These are phyloP conservation scores for Takifugu flavidus DNA, from an alignment of 2,113 vertebrate species.

Conservation along the genomic window DNA sequence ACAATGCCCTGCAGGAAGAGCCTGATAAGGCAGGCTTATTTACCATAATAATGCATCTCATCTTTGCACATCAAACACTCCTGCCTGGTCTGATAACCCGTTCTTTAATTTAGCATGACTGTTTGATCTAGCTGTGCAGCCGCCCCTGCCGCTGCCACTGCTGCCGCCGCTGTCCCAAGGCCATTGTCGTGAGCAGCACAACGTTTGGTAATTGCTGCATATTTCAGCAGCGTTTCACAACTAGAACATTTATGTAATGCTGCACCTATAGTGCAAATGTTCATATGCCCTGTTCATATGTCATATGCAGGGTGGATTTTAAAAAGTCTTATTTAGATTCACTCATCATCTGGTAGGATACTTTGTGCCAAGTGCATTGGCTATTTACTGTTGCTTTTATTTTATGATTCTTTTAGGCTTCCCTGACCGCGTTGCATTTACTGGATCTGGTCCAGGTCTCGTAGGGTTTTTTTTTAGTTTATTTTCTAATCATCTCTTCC, in stretches of 20 bases:
- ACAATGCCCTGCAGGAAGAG: slow-evolving; percentile 54
- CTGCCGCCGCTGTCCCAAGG: slow-evolving; percentile 45
- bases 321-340: too few relatives aligned
- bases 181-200: slow-evolving; percentile 51
- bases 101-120: slow-evolving; percentile 60
- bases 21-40: slow-evolving; percentile 59
- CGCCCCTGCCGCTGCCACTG: too few relatives aligned
- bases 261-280: slow-evolving; percentile 14
- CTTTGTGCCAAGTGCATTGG: too few relatives aligned
- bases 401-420: too few relatives aligned
- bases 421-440: too few relatives aligned
- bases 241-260: slow-evolving; percentile 39
- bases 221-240: slow-evolving; percentile 54
- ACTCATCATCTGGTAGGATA: too few relatives aligned
- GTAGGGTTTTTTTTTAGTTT: too few relatives aligned
- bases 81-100: slow-evolving; percentile 59
- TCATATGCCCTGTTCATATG: too few relatives aligned
- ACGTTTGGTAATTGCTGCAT: slow-evolving; percentile 65
- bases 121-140: slow-evolving; percentile 60
- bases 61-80: slow-evolving; percentile 67
- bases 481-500: too few relatives aligned
- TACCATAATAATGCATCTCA: slow-evolving; percentile 66
- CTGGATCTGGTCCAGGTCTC: too few relatives aligned
- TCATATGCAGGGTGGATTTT: too few relatives aligned
- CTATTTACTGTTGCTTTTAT: too few relatives aligned